Base-by-base conservation (phyloP, 2,797 vertebrate species). In the Hephaestus fuliginosus region DNA sequence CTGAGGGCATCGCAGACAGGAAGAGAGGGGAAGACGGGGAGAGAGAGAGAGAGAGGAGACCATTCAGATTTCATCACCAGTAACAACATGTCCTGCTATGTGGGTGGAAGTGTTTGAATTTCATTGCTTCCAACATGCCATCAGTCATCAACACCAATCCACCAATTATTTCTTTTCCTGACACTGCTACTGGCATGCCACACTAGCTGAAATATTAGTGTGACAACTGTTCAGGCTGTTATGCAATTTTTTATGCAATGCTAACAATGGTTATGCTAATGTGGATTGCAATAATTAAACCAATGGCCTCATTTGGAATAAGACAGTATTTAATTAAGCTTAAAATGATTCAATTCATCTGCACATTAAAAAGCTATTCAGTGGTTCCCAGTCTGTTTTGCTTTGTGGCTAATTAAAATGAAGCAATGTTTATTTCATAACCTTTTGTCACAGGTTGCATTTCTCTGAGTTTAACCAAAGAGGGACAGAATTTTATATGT, bases 31-130 rank as follows among this genome's bases (percentile, higher is more conserved):
- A 61, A 13, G 36, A n/a, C 1, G 57, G 28, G 58, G 49, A 49
- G 68, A 58, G 39, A 41, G 2, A 6, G 44, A 41, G 49, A 49
- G 46, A 49, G 41, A 39, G 13, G 41, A 64, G 36, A 62, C 11
- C 33, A 64, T 48, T 79, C 49, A 84, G 10, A 65, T 61, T 62
- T 82, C 74, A 81, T 28, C 69, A 62, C 44, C 65, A 68, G 28
- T 14, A 63, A 85, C 86, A 87, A 61, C 70, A 55, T 57, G 81
- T 86, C 46, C 78, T 81, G 80, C 22, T 73, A 49, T 0, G 91
- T 89, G 90, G 91, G 91, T 11, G 90, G 85, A 88, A 6, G 76
- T 76, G 79, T 78, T 81, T 3, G 6, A 33, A 61, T 68, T 86
- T 71, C 63, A 71, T 74, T 70, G 74, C 60, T 14, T 63, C 51